Conservation (phyloP, 2,888 invertebrate species). For the Athripsodes cinereus region DNA sequence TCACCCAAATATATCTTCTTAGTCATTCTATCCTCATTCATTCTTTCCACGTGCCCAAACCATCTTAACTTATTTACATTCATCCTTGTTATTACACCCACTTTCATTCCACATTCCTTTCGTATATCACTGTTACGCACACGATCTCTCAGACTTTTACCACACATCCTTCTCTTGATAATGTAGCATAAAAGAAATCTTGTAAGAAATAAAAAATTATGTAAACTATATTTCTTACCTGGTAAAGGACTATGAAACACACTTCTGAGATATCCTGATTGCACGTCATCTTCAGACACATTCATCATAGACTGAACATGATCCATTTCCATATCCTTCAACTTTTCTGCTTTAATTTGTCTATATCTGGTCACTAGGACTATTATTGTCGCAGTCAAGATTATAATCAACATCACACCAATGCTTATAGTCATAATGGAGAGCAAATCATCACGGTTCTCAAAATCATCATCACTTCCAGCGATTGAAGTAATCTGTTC, state of each 20-base stretch:
- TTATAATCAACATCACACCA: conserved; percentile 48
- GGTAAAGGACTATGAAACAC: conserved; percentile 53
- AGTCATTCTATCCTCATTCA: too few relatives aligned
- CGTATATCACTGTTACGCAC: too few relatives aligned
- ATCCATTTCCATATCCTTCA: conserved; percentile 35
- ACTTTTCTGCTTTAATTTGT: conserved; percentile 31
- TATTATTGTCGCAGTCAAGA: conserved; percentile 46
- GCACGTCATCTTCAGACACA: conserved; percentile 42
- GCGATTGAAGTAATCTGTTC: conserved; percentile 50
- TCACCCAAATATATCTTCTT: too few relatives aligned
- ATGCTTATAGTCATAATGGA: conserved; percentile 49
- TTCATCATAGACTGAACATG: conserved; percentile 39
- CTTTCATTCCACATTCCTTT: too few relatives aligned
- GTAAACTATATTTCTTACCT: conserved; percentile 35
- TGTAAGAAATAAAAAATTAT: too few relatives aligned
- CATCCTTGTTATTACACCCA: too few relatives aligned
- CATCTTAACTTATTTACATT: too few relatives aligned
- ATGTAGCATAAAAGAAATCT: too few relatives aligned
- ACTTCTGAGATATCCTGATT: conserved; percentile 50
- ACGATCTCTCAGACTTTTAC: too few relatives aligned
- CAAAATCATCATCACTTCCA: conserved; percentile 42
- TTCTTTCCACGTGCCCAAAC: too few relatives aligned
- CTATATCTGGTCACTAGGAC: conserved; percentile 46
- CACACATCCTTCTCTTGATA: too few relatives aligned
- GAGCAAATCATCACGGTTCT: conserved; percentile 38